Evolutionary conservation across 2,797 vertebrate species (phyloP).

Genomic region (Gorsachius magnificus): DNA sequence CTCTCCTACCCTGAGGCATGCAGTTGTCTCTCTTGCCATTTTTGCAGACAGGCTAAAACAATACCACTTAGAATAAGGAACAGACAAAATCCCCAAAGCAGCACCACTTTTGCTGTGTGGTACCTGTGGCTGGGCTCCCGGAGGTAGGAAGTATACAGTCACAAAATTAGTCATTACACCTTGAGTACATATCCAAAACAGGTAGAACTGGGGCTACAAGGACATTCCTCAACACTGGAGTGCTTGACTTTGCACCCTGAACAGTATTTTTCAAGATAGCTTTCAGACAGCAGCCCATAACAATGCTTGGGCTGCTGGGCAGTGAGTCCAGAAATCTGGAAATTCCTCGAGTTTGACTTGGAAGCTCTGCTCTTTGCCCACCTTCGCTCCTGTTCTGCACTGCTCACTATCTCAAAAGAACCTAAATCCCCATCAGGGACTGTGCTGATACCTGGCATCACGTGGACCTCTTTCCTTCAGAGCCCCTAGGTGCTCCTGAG

Average conservation of each 20-base stretch:
- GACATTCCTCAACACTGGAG: not conserved
- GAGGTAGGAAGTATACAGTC: not conserved
- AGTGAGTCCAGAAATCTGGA: not conserved
- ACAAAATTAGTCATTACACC: not conserved
- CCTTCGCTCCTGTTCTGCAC: not conserved
- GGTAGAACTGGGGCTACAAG: not conserved
- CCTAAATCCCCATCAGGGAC: not conserved
- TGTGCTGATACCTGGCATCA: not conserved
- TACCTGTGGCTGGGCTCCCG: not conserved
- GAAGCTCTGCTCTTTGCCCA: not conserved
- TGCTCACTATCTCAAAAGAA: not conserved
- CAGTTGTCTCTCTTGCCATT: not conserved
- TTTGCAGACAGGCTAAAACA: not conserved
- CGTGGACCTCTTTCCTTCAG: not conserved
- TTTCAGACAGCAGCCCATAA: not conserved
- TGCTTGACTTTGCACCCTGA: not conserved
- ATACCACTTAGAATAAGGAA: not conserved
- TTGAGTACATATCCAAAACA: not conserved
- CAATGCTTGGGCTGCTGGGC: not conserved
- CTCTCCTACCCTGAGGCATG: not conserved
- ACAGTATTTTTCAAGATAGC: not conserved
- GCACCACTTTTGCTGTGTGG: not conserved
- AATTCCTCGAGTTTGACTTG: not conserved
- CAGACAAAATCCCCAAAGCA: not conserved
- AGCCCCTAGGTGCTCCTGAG: not conserved